Base-by-base conservation (phyloP, 1,140 invertebrate species). In the Anastrepha obliqua region DNA sequence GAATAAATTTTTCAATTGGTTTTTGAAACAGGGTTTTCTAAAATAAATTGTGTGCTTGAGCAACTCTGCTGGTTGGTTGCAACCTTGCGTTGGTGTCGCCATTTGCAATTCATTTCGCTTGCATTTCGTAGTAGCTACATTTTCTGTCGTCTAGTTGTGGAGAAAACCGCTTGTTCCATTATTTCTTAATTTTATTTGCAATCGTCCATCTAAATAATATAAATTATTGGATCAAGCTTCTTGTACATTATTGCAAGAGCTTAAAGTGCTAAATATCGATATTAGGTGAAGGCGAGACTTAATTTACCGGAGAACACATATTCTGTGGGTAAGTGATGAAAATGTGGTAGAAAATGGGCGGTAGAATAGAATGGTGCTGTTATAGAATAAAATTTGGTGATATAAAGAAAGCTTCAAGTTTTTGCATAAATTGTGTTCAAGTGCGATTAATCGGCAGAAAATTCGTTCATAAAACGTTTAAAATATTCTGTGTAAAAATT, bases 21-120 rank as follows among this genome's bases (percentile, higher is more conserved):
- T 65, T 65, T 65, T 7, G 1, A 42, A 67, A 67, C 39, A 13
- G 67, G 42, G 29, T 29, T 29, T 4, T n/a, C 74, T n/a, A 7
- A 67, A 67, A 17, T 17, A 74, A 2, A 42, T 81, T 81, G 17
- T 55, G 7, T 9, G 5, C 44, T 15, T n/a, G 20, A 20, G 74
- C 74, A 81, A 20, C 74, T 29, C 74, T 81, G 74, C 1, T 17
- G 44, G 20, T 8, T 17, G 5, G 44, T 47, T 55, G n/a, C 74
- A 81, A 55, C n/a, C 42, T 17, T 81, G 47, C 20, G 44, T 55
- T 42, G 47, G 47, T 20, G 47, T 81, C 74, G 74, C 74, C 74
- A 81, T 81, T 81, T 81, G 74, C 74, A 81, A 81, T 81, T 58
- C 74, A 20, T 55, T 81, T 81, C 74, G 74, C 74, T 81, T 81